These are phyloP conservation scores for Acleris cristana DNA, from an alignment of 2,888 invertebrate genomes.

Conservation along the genomic window DNA sequence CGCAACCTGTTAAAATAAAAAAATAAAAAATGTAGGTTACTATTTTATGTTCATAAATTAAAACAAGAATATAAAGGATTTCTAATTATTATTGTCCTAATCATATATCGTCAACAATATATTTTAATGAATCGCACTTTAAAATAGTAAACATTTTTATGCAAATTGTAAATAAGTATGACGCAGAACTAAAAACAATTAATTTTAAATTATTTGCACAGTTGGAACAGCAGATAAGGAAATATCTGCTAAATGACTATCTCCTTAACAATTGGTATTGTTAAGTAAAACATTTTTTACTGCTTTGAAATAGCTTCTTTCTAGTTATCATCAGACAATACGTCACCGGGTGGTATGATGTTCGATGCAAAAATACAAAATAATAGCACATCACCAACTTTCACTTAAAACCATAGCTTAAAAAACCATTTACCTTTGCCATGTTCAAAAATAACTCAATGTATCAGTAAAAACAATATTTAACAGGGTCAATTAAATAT, in stretches of 20 bases:
- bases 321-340: slow-evolving; percentile 42
- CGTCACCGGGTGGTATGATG: slow-evolving; percentile 68
- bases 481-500: slow-evolving; percentile 60
- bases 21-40: too few species aligned
- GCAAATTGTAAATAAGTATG: too few species aligned
- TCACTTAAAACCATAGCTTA: slow-evolving; percentile 25
- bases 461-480: slow-evolving; percentile 46
- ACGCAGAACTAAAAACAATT: not conserved
- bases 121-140: too few species aligned
- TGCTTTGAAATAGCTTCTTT: slow-evolving; percentile 2
- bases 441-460: slow-evolving; percentile 50
- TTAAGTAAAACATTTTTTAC: not conserved
- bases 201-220: not conserved
- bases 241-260: not conserved
- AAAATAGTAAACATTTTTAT: too few species aligned
- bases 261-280: not conserved
- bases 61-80: too few species aligned
- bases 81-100: too few species aligned
- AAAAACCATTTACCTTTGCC: slow-evolving; percentile 71
- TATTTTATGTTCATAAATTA: too few species aligned
- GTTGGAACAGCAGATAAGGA: not conserved
- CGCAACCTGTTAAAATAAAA: too few species aligned
- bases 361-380: slow-evolving; percentile 37
- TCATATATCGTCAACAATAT: too few species aligned
- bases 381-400: slow-evolving; percentile 23